Evolutionary conservation across 2,797 vertebrate species (phyloP).

Genomic region (Clangula hyemalis): DNA sequence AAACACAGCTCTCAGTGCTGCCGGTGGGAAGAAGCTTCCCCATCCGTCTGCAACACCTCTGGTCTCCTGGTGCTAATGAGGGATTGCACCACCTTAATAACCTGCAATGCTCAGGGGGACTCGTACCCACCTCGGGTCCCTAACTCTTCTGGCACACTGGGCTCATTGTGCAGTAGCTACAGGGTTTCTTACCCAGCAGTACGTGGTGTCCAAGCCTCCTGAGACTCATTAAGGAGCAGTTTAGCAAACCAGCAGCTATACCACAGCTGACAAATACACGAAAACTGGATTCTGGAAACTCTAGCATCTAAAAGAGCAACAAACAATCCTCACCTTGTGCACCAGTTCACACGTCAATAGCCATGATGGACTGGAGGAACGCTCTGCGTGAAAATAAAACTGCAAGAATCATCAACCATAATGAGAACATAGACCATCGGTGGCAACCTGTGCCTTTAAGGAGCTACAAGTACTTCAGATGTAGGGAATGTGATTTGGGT

Average conservation of each 20-base stretch:
- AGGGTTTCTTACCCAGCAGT: background rate
- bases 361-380: background rate
- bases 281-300: background rate
- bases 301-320: background rate
- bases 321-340: background rate
- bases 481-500: background rate
- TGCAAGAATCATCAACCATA: background rate
- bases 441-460: constrained; percentile 7
- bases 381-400: background rate
- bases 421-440: background rate
- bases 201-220: background rate
- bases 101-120: background rate
- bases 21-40: background rate
- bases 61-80: background rate
- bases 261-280: background rate
- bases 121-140: background rate
- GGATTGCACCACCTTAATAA: background rate
- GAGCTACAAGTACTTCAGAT: background rate
- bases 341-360: background rate
- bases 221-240: background rate
- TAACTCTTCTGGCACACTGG: background rate
- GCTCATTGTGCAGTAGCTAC: background rate
- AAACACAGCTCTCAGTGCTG: background rate
- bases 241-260: background rate
- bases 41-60: background rate